Base-by-base conservation (phyloP, 2,797 vertebrate genomes). In the Anguilla megastoma region DNA sequence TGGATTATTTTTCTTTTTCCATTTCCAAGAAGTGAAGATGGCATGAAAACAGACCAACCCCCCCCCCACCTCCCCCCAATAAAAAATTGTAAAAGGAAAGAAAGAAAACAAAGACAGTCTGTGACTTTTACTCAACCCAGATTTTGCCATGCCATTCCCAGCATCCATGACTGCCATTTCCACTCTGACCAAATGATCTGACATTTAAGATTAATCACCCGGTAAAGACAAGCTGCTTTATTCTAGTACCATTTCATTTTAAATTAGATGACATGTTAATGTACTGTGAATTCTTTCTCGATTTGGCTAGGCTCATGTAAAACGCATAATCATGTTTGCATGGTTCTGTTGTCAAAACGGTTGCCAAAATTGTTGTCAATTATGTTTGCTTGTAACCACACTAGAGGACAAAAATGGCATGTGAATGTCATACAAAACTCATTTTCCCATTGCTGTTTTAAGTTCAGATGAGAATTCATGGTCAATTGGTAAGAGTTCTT, bases 301-400 rank as follows among this genome's bases (percentile, higher is more conserved):
- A 54, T 69, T 80, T 80, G 60, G n/a, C 27, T 45, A 85, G 30
- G 45, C 58, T 18, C 58, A 9, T 54, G 48, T 48, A 82, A 88
- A 85, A 86, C 74, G 45, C 58, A 85, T 86, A 71, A 87, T 85
- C 36, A 41, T 54, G 83, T 56, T 80, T 66, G 86, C 36, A 82
- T 87, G 69, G 21, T 88, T 60, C 85, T 41, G 84, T 33, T 83
- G 84, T 85, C 36, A 79, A 74, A 18, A 85, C 21, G 48, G n/a
- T 69, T 56, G 24, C 18, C 45, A 16, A n/a, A 69, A 66, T 69
- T 48, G 14, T 45, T 30, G 18, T 63, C 24, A 83, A 54, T 88
- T 83, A 85, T 41, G 60, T 86, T 88, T 69, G 48, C 27, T 87
- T 74, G 14, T 82, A 86, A 88, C 85, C 48, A 52, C 45, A 41